Conservation (phyloP, 2,113 vertebrate species). For the Notarius lentiginosus region DNA sequence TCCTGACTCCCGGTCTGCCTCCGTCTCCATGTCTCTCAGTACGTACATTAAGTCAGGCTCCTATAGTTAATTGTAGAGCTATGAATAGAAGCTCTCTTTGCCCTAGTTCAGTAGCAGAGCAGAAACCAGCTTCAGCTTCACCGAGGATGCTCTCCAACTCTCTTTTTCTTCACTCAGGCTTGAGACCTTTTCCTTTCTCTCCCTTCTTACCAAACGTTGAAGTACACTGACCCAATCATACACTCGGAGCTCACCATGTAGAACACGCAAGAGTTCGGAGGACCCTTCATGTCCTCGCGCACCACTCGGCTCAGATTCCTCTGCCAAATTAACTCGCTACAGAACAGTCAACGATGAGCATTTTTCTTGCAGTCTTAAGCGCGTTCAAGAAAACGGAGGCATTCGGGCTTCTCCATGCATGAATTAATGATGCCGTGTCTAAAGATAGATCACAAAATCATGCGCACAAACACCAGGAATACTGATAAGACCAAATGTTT, state of each 20-base stretch:
- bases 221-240: background rate
- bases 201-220: background rate
- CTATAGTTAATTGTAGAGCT: slow-evolving; percentile 49
- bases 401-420: background rate
- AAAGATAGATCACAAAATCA: background rate
- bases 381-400: background rate
- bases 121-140: slow-evolving; percentile 46
- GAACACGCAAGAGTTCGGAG: background rate
- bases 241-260: slow-evolving; percentile 18
- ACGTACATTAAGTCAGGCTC: slow-evolving; percentile 26
- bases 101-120: slow-evolving; percentile 42
- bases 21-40: background rate
- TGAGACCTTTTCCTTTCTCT: background rate
- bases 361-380: slow-evolving; percentile 5
- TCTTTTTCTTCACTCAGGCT: slow-evolving; percentile 19
- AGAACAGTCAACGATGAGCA: slow-evolving; percentile 18
- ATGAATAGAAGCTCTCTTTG: slow-evolving; percentile 51
- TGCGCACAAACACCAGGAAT: background rate
- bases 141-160: background rate
- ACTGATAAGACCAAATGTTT: background rate
- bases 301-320: background rate
- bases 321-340: background rate
- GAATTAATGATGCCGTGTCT: background rate
- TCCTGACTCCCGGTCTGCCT: background rate
- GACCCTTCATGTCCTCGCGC: background rate